These are phyloP conservation scores for Momotus momota DNA, from an alignment of 2,797 vertebrate species.

Conservation along the genomic window DNA sequence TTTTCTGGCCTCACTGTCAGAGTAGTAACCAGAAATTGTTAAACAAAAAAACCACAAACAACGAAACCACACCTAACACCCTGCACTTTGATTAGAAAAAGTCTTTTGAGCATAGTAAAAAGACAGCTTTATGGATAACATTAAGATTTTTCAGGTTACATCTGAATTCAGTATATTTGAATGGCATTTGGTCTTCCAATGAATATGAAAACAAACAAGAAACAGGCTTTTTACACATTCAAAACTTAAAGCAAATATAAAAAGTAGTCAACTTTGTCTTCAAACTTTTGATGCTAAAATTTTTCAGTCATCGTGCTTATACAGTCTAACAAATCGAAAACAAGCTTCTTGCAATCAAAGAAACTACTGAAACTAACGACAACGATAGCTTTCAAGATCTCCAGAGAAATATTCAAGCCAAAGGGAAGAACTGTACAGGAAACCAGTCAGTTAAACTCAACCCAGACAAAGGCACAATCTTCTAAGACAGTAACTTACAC, in stretches of 20 bases:
- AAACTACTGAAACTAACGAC: neutral
- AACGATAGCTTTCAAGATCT: neutral
- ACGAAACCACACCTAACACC: too few species aligned
- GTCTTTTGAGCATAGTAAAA: neutral
- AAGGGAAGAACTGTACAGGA: neutral
- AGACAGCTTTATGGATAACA: accelerated
- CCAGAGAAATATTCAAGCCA: neutral
- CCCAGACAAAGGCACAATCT: neutral
- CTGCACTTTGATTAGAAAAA: neutral
- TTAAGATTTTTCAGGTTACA: neutral
- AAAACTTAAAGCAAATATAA: neutral
- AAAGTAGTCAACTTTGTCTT: neutral
- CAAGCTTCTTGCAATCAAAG: neutral
- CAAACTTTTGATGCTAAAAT: neutral
- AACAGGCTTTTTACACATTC: neutral
- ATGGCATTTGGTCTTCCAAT: neutral
- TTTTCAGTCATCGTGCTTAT: neutral
- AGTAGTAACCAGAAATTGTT: neutral
- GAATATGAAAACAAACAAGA: neutral
- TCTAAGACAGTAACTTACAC: neutral
- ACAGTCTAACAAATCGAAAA: neutral
- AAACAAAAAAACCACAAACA: neutral
- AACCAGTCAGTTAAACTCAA: neutral
- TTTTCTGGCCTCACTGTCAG: neutral
- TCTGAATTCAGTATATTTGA: neutral